Base-by-base conservation (phyloP, 2,113 vertebrate species). In the Megalops atlanticus region DNA sequence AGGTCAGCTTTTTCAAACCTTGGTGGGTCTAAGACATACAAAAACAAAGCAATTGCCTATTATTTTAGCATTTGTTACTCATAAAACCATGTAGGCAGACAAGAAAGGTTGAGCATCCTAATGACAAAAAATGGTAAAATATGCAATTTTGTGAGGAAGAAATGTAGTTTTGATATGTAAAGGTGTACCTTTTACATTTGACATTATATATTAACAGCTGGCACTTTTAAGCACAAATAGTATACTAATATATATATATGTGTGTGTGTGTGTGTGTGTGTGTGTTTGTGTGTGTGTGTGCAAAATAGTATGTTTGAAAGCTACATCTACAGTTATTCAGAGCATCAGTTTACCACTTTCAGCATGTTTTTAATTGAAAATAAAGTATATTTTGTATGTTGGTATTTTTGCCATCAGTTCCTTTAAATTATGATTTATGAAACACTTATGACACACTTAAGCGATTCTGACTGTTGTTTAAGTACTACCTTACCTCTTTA, bases 1-100 rank as follows among this genome's bases (percentile, higher is more conserved):
- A 91, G 78, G 33, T 95, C 91, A n/a, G 94, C 90, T 4, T 86
- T 41, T 69, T 92, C 82, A 73, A 97, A 93, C 84, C 91, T 90
- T 1, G 97, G 97, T 76, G 96, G 94, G 85, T 97, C 97, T 98
- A 78, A 70, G 85, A 80, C 35, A 74, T 45, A 78, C 21, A 81
- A 76, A 78, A 3, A 41, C 2, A 78, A 79, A 40, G 0, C 27
- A 64, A 43, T 54, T n/a, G n/a, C n/a, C n/a, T n/a, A n/a, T n/a
- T n/a, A n/a, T n/a, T n/a, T n/a, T n/a, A n/a, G n/a, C n/a, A n/a
- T n/a, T n/a, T n/a, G 39, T 76, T 73, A 70, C 1, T 39, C 6
- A 41, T 54, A 15, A 12, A 18, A 76, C 47, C 52, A 38, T 39
- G 52, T 1, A 74, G 64, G 16, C 27, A 77, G 33, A 11, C 6